Evolutionary conservation across 2,888 invertebrate genomes (phyloP), one percentile per base, ranked within the genome.

Genomic region (Diaprepes abbreviatus): DNA sequence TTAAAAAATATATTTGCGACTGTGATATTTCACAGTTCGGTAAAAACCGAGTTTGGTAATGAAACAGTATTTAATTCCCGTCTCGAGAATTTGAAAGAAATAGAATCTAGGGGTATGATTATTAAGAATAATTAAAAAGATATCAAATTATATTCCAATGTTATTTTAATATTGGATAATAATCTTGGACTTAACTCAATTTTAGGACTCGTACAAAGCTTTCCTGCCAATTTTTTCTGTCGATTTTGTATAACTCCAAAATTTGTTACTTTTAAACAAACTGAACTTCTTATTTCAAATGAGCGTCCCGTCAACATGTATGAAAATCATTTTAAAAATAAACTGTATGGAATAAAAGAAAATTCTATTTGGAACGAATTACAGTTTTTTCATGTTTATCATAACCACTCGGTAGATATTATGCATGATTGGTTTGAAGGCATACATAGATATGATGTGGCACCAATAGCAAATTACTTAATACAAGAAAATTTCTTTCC

Each of bases 1-100:
- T 21, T 68, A 35, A 63, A 68, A 55, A 68, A 68, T 66, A 75
- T 74, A 12, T 75, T 77, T 65, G 38, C 77, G n/a, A 63, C 71
- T 16, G 35, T 73, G 7, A 24, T 76, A 35, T 76, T 75, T 65
- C 66, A 75, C 40, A 71, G 74, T 33, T 52, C 17, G 7, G 73
- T 73, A 14, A 65, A 71, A 54, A 66, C 48, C 33, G 35, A 65
- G 6, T 69, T 72, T 58, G 72, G 73, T 14, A 76, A 75, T 66
- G 16, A 21, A 16, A 33, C 50, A n/a, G 63, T 77, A 19, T 75
- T 77, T 59, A 70, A 66, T 43, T 64, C 54, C 33, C 17, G 77
- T 14, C 66, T 77, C 10, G 52, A 70, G 10, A 73, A 76, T 38
- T 54, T 73, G 35, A 75, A 59, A 40, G 40, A 35, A 50, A 66